Conservation (phyloP, 2,888 invertebrate genomes). For the Drosophila koepferae region DNA sequence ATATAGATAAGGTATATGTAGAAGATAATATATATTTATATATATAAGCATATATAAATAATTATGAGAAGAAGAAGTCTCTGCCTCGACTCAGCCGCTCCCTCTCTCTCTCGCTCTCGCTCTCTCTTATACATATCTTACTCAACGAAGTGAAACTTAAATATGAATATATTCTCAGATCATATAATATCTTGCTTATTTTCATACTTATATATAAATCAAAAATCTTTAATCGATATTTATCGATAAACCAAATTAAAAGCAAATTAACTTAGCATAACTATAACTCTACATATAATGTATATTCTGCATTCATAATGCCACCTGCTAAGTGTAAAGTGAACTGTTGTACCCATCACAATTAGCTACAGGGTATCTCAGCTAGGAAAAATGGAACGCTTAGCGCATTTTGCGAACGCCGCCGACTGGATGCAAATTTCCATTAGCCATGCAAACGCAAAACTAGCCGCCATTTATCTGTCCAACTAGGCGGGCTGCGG, state of each 20-base stretch:
- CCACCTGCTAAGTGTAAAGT: not conserved
- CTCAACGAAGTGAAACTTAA: accelerated
- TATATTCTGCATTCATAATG: too few relatives aligned
- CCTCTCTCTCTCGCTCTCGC: too few relatives aligned
- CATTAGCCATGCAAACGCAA: conserved; percentile 81
- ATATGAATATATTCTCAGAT: not conserved
- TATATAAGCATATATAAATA: too few relatives aligned
- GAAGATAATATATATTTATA: too few relatives aligned
- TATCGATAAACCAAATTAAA: not conserved
- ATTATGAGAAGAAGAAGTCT: not conserved
- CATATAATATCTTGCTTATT: too few relatives aligned
- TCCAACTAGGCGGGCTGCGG: conserved; percentile 51
- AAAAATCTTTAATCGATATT: not conserved
- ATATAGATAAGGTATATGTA: not conserved
- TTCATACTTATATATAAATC: too few relatives aligned
- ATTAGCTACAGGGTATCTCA: conserved; percentile 1
- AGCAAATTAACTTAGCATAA: not conserved
- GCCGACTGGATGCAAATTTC: conserved; percentile 78
- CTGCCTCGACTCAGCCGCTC: too few relatives aligned
- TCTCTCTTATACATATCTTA: too few relatives aligned
- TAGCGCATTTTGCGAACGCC: conserved; percentile 62
- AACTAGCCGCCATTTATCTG: conserved; percentile 79
- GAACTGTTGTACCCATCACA: not conserved
- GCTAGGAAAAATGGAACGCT: conserved; percentile 36
- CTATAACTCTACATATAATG: not conserved